Base-by-base conservation (phyloP, 2,113 vertebrate genomes). In the Corynorhinus townsendii region DNA sequence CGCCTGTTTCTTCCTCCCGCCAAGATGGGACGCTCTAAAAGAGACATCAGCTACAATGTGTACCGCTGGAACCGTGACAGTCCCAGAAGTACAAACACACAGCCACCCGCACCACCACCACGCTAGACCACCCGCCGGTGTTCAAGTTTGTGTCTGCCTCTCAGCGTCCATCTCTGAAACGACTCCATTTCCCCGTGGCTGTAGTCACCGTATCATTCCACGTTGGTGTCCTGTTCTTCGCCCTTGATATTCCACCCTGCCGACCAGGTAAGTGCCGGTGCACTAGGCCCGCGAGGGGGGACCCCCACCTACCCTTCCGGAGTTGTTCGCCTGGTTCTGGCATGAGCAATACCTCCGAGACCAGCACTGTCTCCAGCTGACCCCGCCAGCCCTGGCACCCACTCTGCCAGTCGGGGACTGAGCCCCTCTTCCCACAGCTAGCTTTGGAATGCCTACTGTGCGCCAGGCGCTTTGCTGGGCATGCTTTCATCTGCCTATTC, bases 301-400 rank as follows among this genome's bases (percentile, higher is more conserved):
- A 56, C 45, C 3, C 1, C 20, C 59, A 0, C 11, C 59, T 85
- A 1, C 30, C 0, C 4, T 40, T 24, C 43, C 22, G 8, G 40
- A 43, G 17, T 83, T 43, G 5, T 16, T 24, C 11, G 15, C 0
- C 0, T 12, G 59, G 64, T n/a, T 84, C 49, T 12, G 71, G 19
- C 19, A 5, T 43, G 30, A 33, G 19, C 47, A 7, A 15, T 3
- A 7, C 17, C 28, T 54, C 73, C 1, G 17, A 26, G 47, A 64
- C 52, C 28, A 68, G 16, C 5, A 8, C 12, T 1, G 1, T n/a
- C 11, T 54, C 20, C 15, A 3, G 17, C 22, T 9, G 17, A 4
- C 9, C 26, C 22, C 2, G 9, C 38, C 12, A 33, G 38, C 22
- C 4, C n/a, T 30, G 38, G 2, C 1, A 7, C 5, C 11, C 1